Evolutionary conservation across 2,113 vertebrate species (phyloP).

Genomic region (Okapia johnstoni): DNA sequence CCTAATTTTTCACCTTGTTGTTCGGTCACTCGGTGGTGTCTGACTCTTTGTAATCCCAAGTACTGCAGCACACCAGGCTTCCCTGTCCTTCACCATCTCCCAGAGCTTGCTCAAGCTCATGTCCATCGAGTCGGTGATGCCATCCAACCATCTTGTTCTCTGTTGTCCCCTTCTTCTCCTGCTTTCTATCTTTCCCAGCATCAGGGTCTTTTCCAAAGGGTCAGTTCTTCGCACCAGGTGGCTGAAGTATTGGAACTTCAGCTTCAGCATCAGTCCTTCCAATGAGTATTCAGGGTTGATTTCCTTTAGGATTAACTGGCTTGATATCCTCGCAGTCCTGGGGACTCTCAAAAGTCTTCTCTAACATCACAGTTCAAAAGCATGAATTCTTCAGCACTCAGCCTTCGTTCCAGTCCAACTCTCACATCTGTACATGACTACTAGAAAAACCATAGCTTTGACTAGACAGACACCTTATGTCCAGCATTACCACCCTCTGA

Average conservation of each 20-base stretch:
- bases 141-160: neutral
- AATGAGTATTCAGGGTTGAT: neutral
- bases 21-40: neutral
- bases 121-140: neutral
- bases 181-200: neutral
- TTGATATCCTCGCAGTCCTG: neutral
- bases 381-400: neutral
- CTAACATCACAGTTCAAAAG: neutral
- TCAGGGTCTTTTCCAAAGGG: neutral
- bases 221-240: neutral
- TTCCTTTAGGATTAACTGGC: neutral
- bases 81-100: neutral
- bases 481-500: neutral
- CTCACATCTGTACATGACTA: neutral
- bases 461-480: fast-evolving
- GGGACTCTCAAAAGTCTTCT: neutral
- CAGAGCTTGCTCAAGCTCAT: neutral
- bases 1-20: neutral
- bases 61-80: neutral
- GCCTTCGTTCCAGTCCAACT: neutral
- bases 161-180: neutral
- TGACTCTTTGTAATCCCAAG: neutral
- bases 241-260: neutral
- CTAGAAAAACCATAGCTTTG: neutral
- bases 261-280: neutral